Base-by-base conservation (phyloP, 2,113 vertebrate species). In the Thalassoma bifasciatum region DNA sequence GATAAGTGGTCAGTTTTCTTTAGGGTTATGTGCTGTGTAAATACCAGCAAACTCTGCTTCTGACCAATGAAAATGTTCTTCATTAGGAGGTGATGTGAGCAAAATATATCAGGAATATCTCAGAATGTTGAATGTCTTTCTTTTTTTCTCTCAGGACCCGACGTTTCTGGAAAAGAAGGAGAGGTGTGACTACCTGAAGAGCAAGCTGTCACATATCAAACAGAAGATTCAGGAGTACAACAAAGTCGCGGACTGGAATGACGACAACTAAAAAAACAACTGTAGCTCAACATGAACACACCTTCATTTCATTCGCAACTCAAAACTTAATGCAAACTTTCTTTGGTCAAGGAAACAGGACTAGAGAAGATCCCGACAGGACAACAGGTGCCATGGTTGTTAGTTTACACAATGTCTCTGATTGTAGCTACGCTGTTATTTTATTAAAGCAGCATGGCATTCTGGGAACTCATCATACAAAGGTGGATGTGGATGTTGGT, bases 201-300 rank as follows among this genome's bases (percentile, higher is more conserved):
- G 89, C 86, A 99, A 99, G 81, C 96, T 99, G 42, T 96, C 97
- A 30, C 97, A 99, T 84, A 98, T 99, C 90, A 98, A 99, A 80
- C 95, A 96, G 87, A 96, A 94, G 90, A 99, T 99, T 90, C 95
- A 97, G 70, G 96, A 99, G 87, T 99, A 98, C 75, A 95, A 97
- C 89, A 95, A 95, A 90, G 82, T 94, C 54, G 93, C 93, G 89
- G 95, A 92, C 22, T 95, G 94, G 95, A 94, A 94, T 19, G 58
- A 90, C 63, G 92, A 79, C 83, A 70, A 36, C 51, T 77, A 10
- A 76, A 66, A n/a, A n/a, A 5, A 19, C 17, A 54, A 12, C 38
- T 36, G 30, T 21, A 30, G 36, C 22, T 12, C 1, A 44, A 58
- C 16, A 44, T 23, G 2, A 40, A 30, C 64, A 16, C 42, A 19